phyloP scores from a whole-genome alignment of 2,888 invertebrate species.

The Tinea semifulvella region DNA sequence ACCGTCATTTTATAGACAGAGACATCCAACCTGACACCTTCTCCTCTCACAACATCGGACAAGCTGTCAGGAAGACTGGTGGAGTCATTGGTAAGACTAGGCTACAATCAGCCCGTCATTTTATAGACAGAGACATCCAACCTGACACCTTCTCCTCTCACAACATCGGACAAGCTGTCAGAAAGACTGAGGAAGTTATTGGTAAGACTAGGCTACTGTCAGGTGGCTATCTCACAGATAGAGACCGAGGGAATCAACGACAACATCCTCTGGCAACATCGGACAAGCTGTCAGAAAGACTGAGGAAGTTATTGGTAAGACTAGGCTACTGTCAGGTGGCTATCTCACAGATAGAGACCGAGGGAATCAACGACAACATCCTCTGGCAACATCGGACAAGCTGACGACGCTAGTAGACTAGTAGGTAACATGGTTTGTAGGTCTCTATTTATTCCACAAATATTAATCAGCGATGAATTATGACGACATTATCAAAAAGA shows the following conservation, averaged over 20 bases:
- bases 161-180: slow-evolving; percentile 75
- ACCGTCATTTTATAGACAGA: slow-evolving; percentile 56
- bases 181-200: slow-evolving; percentile 76
- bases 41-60: slow-evolving; percentile 75
- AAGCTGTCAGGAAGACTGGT: slow-evolving; percentile 76
- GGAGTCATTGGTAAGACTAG: slow-evolving; percentile 70
- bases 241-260: too few species aligned
- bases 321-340: too few species aligned
- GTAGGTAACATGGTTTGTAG: too few species aligned
- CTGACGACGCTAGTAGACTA: too few species aligned
- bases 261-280: slow-evolving; percentile 77
- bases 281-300: slow-evolving; percentile 76
- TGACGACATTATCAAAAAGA: too few species aligned
- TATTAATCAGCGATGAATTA: too few species aligned
- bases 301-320: slow-evolving; percentile 73
- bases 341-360: slow-evolving; percentile 51
- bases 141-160: slow-evolving; percentile 79
- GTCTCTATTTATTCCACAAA: too few species aligned
- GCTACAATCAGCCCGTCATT: too few species aligned
- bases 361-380: too few species aligned
- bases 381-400: slow-evolving; percentile 74
- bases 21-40: slow-evolving; percentile 81
- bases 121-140: slow-evolving; percentile 77
- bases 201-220: slow-evolving; percentile 62
- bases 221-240: slow-evolving; percentile 31